phyloP scores from a whole-genome alignment of 2,888 invertebrate genomes.

The Campoplex capitator region DNA sequence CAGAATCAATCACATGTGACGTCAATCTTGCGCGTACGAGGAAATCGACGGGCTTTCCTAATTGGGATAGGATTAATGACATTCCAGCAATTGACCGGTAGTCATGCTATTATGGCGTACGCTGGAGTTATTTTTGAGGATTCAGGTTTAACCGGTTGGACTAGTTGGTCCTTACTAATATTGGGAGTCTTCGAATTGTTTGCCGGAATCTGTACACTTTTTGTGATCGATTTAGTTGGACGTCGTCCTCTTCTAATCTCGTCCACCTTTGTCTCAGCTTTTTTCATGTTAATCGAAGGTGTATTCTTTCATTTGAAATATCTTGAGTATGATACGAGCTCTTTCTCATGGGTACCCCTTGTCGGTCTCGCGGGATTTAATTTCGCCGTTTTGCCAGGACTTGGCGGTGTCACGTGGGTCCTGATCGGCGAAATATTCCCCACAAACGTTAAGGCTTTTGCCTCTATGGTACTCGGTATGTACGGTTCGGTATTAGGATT shows the following conservation, averaged over 20 bases:
- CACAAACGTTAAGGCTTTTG: conserved; percentile 51
- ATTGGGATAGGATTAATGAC: conserved; percentile 27
- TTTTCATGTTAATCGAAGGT: conserved; percentile 35
- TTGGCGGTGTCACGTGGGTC: conserved; percentile 24
- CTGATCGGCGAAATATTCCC: conserved; percentile 54
- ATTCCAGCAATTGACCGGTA: conserved; percentile 34
- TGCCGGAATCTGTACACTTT: conserved; percentile 2
- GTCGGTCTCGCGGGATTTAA: conserved; percentile 48
- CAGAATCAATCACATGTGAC: neutral
- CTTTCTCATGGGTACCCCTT: conserved; percentile 48
- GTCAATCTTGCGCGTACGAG: neutral
- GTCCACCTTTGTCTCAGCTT: neutral
- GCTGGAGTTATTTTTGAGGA: conserved; percentile 47
- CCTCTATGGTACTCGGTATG: conserved; percentile 47
- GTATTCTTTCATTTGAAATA: conserved; percentile 48
- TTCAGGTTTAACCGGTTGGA: conserved; percentile 38
- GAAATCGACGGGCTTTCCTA: conserved; percentile 21
- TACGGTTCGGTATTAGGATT: conserved; percentile 58
- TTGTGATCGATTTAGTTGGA: conserved; percentile 37
- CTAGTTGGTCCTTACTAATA: conserved; percentile 45
- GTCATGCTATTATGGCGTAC: conserved; percentile 41
- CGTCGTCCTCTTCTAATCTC: conserved; percentile 47
- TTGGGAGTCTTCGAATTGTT: conserved; percentile 34
- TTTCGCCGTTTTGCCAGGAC: neutral
- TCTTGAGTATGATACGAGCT: conserved; percentile 40